Base-by-base conservation (phyloP, 2,888 invertebrate species). In the Agrilus mali region DNA sequence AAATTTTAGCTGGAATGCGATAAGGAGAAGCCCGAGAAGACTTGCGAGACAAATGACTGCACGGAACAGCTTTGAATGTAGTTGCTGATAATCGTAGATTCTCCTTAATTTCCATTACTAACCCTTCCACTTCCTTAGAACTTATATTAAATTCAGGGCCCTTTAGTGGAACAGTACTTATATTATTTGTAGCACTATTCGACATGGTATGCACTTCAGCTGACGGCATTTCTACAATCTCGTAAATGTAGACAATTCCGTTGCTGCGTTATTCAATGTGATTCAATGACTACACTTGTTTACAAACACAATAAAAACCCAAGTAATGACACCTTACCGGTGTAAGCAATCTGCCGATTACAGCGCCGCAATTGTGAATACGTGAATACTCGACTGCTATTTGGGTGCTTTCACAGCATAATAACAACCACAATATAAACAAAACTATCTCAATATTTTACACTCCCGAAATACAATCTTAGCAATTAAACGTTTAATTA, bases 91-190 rank as follows among this genome's bases (percentile, higher is more conserved):
- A 61, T 38, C 77, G 68, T 20, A 80, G 62, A 56, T 79, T 80
- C 56, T 79, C 77, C 58, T 79, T 79, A 46, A 80, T 78, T 60
- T 78, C 78, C 43, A 75, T 70, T 33, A 80, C 79, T 44, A 80
- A 65, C 46, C 77, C 72, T 56, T 80, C 80, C 50, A 80, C 74
- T 57, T 78, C 78, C 50, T 72, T 69, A 12, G 77, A 63, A 40
- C 61, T 61, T 44, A 65, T 67, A 49, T 57, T 60, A 51, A 65
- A 64, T 46, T 66, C 63, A 16, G 60, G 50, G 13, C 57, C 57
- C 43, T 53, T 55, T 14, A 57, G 51, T 7, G 60, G 56, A 31
- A 45, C 36, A 8, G 42, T 37, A 43, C 50, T 50, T 27, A 53
- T 41, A 31, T 50, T 50, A 33, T 50, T 49, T 36, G 48, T 55